phyloP scores from a whole-genome alignment of 2,888 invertebrate species.

The Cheilosia impressa region DNA sequence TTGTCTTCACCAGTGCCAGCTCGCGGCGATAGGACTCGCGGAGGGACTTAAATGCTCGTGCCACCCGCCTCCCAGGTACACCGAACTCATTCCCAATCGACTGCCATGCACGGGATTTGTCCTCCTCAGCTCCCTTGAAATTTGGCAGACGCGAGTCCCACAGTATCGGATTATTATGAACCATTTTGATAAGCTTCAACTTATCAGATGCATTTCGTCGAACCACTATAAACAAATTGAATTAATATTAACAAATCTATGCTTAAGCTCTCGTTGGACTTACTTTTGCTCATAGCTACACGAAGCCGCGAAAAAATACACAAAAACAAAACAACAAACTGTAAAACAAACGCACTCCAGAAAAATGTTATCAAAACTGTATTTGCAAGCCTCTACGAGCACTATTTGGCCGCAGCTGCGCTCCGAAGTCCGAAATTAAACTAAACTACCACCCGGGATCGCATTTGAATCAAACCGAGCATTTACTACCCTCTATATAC shows the following conservation, averaged over 20 bases:
- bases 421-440: conserved; percentile 53
- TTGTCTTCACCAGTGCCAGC: conserved; percentile 81
- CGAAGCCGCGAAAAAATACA: background rate
- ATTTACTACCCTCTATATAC: conserved; percentile 73
- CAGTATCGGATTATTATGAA: conserved; percentile 82
- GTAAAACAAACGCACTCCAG: conserved; percentile 26
- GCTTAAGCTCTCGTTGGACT: background rate
- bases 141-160: conserved; percentile 82
- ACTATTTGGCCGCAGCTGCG: conserved; percentile 59
- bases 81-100: conserved; percentile 81
- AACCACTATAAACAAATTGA: conserved; percentile 79
- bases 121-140: conserved; percentile 82
- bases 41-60: conserved; percentile 82
- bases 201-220: conserved; percentile 83
- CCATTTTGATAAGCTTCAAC: conserved; percentile 82
- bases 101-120: conserved; percentile 82
- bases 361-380: background rate
- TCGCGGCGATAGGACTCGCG: conserved; percentile 82
- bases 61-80: conserved; percentile 82
- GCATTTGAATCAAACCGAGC: conserved; percentile 72
- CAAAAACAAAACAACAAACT: conserved; percentile 18
- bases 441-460: conserved; percentile 75
- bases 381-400: conserved; percentile 19
- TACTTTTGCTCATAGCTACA: conserved; percentile 58
- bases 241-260: background rate